Conservation (phyloP, 37 sponge, comb jelly and placozoan genomes). For the Agelas oroides region DNA sequence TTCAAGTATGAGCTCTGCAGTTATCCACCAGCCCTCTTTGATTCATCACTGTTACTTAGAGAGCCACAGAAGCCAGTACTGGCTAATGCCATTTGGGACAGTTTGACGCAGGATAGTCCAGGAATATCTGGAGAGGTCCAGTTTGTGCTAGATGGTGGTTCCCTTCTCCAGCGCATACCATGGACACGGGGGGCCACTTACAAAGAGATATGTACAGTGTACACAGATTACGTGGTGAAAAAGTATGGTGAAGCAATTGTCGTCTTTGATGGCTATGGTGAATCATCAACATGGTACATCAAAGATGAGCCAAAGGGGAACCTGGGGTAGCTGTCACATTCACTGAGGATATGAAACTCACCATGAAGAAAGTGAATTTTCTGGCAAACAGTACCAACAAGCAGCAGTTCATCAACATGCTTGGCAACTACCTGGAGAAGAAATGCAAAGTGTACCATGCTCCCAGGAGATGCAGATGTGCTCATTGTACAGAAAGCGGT, state of each 20-base stretch:
- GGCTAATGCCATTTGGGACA: slow-evolving; percentile 32
- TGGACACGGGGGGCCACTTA: slow-evolving; percentile 39
- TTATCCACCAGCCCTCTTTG: slow-evolving; percentile 54
- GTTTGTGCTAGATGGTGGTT: slow-evolving; percentile 41
- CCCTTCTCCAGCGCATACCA: slow-evolving; percentile 36
- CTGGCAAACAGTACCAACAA: slow-evolving; percentile 10
- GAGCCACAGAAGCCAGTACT: slow-evolving; percentile 42
- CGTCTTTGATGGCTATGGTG: slow-evolving; percentile 60
- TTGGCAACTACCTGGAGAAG: slow-evolving; percentile 10
- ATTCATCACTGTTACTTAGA: slow-evolving; percentile 28
- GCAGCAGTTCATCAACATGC: slow-evolving; percentile 37
- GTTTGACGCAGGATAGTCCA: neutral
- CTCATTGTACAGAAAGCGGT: slow-evolving; percentile 23
- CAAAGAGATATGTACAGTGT: slow-evolving; percentile 21
- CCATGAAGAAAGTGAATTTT: neutral
- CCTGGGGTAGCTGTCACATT: slow-evolving; percentile 28
- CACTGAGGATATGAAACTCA: slow-evolving; percentile 15
- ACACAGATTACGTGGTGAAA: slow-evolving; percentile 25
- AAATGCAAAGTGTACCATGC: slow-evolving; percentile 32
- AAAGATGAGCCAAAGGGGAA: slow-evolving; percentile 7
- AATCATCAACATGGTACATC: neutral
- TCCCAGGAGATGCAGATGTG: slow-evolving; percentile 29
- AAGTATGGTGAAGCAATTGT: slow-evolving; percentile 46
- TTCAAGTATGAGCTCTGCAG: slow-evolving; percentile 47
- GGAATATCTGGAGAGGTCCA: slow-evolving; percentile 23